Evolutionary conservation across 1,140 invertebrate species (phyloP), one percentile per base, ranked within the genome.

Genomic region (Papilio aristodemus): DNA sequence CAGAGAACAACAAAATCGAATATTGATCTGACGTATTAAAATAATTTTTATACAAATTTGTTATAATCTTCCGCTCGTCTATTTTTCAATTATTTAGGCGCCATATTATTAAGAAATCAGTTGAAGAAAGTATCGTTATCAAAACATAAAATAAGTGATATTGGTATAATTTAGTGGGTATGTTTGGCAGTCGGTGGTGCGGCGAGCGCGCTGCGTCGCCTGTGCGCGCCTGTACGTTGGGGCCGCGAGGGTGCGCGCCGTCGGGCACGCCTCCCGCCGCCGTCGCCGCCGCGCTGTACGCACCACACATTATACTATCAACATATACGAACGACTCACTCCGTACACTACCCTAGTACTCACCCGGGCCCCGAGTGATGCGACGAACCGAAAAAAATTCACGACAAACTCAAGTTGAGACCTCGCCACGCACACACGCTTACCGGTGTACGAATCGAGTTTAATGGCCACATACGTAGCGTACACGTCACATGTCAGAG

Each of bases 161-260:
- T 46, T 46, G 19, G 43, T 46, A 46, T 46, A 46, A 46, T 46
- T 46, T 46, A 19, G 43, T 46, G 43, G 43, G 43, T 17, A 46
- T 19, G 43, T 46, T 46, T 43, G 17, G 41, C 13, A 39, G 6
- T 36, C 14, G n/a, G 32, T 36, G 57, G 57, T 59, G 57, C 59
- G 59, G 58, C 13, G 19, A 8, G 72, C 58, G 74, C 68, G 77
- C 69, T 75, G 72, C 68, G 79, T 70, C 67, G 75, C 69, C 78
- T 80, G 78, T 74, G 79, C n/a, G n/a, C n/a, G n/a, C n/a, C n/a
- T n/a, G n/a, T n/a, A n/a, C 81, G 76, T 78, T 71, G 86, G 83
- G 86, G 86, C 86, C 85, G 79, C 84, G 39, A 75, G 85, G 85
- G 84, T 86, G 80, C 76, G 72, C 68, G 63, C 78, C 72, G 54